Base-by-base conservation (phyloP, 2,113 vertebrate species). In the Myrmecophaga tridactyla region DNA sequence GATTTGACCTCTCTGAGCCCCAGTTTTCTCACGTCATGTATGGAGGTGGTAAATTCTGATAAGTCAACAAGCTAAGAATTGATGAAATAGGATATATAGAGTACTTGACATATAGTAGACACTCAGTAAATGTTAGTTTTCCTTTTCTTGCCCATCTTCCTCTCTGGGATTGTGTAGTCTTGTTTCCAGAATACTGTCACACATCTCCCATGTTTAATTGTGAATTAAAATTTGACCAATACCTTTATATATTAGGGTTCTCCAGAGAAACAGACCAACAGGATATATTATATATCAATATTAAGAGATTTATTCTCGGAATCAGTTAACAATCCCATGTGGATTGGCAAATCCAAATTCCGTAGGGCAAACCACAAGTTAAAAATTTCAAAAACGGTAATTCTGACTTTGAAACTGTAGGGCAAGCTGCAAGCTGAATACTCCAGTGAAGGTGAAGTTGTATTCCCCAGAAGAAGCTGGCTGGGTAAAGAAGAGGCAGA, bases 161-260 rank as follows among this genome's bases (percentile, higher is more conserved):
- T 93, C 21, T 43, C 80, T 80, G 76, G 73, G 7, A 86, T 72
- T 92, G 0, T 75, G 1, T 94, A 76, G 63, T 92, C 48, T 94
- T 14, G 58, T 85, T 70, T 94, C 67, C 48, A 92, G 23, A 96
- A 72, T 94, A 88, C 18, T 86, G 3, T 56, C 73, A 93, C 15
- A 93, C 21, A 76, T 81, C 51, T 82, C 43, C 67, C 34, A 90
- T 25, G 7, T 83, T 73, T 77, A 76, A 82, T 77, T 93, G 4
- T 75, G 65, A 93, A 36, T 90, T 94, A n/a, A 86, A 72, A 90
- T 93, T 72, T 92, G 53, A 97, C n/a, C 53, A 89, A 0, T 73
- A 39, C 29, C 73, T 60, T 56, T 56, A 56, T 21, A 17, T 20
- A 20, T 56, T 20, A 56, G 18, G 20, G 20, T 56, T 56, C 53